Base-by-base conservation (phyloP, 1,140 invertebrate species). In the Scaptomyza montana region DNA sequence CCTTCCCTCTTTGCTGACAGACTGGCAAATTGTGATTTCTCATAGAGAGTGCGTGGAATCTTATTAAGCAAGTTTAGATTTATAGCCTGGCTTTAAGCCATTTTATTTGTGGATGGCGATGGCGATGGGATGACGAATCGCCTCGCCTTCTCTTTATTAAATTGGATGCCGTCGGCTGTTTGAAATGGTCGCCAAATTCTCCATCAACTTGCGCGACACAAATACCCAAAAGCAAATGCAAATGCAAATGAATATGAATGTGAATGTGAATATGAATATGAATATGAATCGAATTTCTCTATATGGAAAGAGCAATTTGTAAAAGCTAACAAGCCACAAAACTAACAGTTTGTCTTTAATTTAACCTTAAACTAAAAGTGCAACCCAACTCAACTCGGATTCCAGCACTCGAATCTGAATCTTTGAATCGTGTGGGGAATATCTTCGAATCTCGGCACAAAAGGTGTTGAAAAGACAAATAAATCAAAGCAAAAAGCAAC, bases 381-480 rank as follows among this genome's bases (percentile, higher is more conserved):
- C 30, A 33, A 9, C 33, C 33, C 33, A 36, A 36, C 33, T 36
- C 33, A 36, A 7, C 3, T 36, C 33, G 1, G 33, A 9, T 36
- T 36, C 33, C 33, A 36, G 8, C 33, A 36, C 2, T 36, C 33
- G 33, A 8, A 36, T 36, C 33, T 7, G 21, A 25, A 9, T 36
- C 6, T 36, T 3, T 54, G 62, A 68, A 61, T 69, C 71, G 39
- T 62, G 50, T 61, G 50, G 55, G 19, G 25, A 64, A n/a, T 25
- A 66, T 68, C 64, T 60, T 59, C 54, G 21, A 43, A 36, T 33
- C 7, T 9, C 33, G 33, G 36, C 25, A 10, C 59, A 55, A 67
- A 77, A 84, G 78, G 80, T 84, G 80, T 80, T 85, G 65, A 79
- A 85, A 74, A 78, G 61, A 67, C 55, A 78, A 80, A 85, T 86